These are phyloP conservation scores for Drosophila willistoni DNA, from an alignment of 1,140 invertebrate species.

Conservation along the genomic window DNA sequence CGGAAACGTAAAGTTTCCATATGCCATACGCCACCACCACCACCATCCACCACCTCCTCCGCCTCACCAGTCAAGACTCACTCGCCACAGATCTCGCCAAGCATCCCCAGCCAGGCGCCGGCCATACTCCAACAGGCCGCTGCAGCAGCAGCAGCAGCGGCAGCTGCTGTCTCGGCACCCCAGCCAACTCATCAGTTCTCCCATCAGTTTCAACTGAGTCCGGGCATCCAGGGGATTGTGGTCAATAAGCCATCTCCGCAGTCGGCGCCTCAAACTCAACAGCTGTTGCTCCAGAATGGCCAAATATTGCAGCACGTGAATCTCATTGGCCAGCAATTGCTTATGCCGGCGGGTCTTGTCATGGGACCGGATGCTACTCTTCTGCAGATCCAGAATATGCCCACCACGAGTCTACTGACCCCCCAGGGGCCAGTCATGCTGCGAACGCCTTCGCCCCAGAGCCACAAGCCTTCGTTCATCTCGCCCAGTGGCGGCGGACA, in stretches of 20 bases:
- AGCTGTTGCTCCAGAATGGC: constrained; percentile 87
- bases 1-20: constrained; percentile 59
- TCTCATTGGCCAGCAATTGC: constrained; percentile 91
- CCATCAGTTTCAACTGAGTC: constrained; percentile 87
- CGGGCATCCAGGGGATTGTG: constrained; percentile 84
- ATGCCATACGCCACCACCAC: constrained; percentile 62
- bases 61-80: constrained; percentile 56
- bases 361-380: constrained; percentile 89
- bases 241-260: constrained; percentile 87
- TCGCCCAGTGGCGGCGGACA: constrained; percentile 90
- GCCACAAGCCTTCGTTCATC: constrained; percentile 89
- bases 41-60: constrained; percentile 43
- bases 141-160: constrained; percentile 54
- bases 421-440: constrained; percentile 88
- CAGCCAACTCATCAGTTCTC: constrained; percentile 84
- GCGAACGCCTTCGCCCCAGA: constrained; percentile 88
- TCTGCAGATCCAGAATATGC: constrained; percentile 90
- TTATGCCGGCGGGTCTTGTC: constrained; percentile 91
- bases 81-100: constrained; percentile 81
- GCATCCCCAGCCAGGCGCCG: constrained; percentile 77
- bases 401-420: constrained; percentile 81
- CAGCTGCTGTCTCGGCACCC: constrained; percentile 29
- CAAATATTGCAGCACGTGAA: constrained; percentile 89
- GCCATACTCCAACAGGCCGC: constrained; percentile 68
- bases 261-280: constrained; percentile 88